A percentile compares a stretch with the other conserved stretches of the same genome.
Evolutionary conservation across 2,797 vertebrate genomes (phyloP).

Genomic region (Morelia viridis): DNA sequence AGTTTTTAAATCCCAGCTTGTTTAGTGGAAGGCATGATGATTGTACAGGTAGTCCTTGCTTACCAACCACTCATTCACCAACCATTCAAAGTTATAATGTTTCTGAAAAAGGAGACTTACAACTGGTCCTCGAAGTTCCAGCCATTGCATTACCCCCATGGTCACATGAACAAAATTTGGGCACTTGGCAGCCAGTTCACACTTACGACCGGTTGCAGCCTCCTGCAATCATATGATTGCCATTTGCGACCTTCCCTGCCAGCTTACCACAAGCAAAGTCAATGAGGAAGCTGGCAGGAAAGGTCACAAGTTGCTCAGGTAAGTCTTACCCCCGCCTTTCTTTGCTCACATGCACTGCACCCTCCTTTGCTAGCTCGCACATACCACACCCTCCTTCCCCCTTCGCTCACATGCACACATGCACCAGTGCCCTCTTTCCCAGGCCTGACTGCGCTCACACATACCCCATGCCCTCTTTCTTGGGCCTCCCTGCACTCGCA

Average conservation of each 20-base stretch:
- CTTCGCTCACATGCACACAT: background rate
- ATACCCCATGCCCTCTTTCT: background rate
- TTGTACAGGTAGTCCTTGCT: background rate
- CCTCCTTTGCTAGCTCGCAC: background rate
- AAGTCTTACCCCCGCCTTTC: background rate
- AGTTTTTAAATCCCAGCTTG: slow-evolving; percentile 4
- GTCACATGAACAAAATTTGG: background rate
- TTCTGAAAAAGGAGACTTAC: background rate
- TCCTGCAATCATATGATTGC: background rate
- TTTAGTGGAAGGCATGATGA: background rate
- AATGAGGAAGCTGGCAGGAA: background rate
- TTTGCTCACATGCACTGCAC: background rate
- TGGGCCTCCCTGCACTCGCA: background rate
- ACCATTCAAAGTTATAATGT: background rate
- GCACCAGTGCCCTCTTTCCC: background rate
- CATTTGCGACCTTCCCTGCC: background rate
- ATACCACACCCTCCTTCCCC: background rate
- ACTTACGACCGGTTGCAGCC: background rate
- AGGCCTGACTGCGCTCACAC: no score
- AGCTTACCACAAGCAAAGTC: background rate
- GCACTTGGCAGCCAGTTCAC: background rate
- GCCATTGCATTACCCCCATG: background rate
- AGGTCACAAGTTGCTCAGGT: background rate
- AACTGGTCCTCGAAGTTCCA: background rate
- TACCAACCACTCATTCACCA: background rate